Base-by-base conservation (phyloP, 2,113 vertebrate genomes). In the Benitochromis conjunctus region DNA sequence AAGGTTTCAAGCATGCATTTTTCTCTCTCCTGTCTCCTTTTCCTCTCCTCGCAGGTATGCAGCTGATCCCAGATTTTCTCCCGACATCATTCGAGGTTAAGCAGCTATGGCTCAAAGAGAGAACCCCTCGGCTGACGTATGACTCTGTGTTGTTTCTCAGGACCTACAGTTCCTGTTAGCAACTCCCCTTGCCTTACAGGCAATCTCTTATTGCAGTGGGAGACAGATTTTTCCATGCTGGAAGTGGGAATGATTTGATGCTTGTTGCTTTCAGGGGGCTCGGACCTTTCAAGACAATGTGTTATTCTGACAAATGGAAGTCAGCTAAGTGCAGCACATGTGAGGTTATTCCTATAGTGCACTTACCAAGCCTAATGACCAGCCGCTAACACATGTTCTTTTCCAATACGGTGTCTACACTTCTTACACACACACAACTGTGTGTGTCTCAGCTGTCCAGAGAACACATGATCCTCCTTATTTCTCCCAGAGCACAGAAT, bases 181-280 rank as follows among this genome's bases (percentile, higher is more conserved):
- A 58, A 9, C 64, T 24, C 48, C 31, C n/a, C 19, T 34, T 36
- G 31, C 31, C 31, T 80, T 60, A 26, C 57, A 51, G 43, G 12
- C 38, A 76, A 38, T 69, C 64, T 38, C 14, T 69, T 16, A 69
- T 24, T 3, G 64, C 7, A 51, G 36, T 24, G 36, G 60, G 36
- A 81, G 58, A 57, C 13, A 11, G 24, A 57, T 38, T 82, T 87
- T 74, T 88, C 83, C 58, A 58, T 51, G 26, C 79, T 60, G 41
- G 21, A 10, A 89, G 57, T 34, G 19, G 71, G 26, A 66, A 76
- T 77, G 43, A 79, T 87, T 88, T 86, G 77, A 83, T 12, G 2
- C 54, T 81, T 19, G 69, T 43, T 74, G 86, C 82, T 81, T 90
- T 91, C 56, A 86, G 76, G 14, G 79, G 19, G 19, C 53, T 54